Base-by-base conservation (phyloP, 2,797 vertebrate species). In the Cetoscarus ocellatus region DNA sequence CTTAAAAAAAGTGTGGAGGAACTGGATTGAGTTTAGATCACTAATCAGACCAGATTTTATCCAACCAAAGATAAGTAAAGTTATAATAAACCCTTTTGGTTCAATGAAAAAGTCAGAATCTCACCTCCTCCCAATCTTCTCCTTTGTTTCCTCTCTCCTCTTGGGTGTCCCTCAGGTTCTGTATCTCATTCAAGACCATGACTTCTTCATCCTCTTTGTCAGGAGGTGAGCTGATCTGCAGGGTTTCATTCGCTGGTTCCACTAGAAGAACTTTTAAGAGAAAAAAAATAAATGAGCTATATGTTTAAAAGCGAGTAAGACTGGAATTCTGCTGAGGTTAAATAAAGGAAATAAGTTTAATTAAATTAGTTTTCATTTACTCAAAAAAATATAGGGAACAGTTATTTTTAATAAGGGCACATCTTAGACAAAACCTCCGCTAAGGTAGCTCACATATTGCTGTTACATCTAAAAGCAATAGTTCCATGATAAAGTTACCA, bases 121-220 rank as follows among this genome's bases (percentile, higher is more conserved):
- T 93, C 82, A 95, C 93, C 91, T 99, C 97, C 70, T 98, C 97
- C 92, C 93, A 95, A 70, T 96, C 94, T 17, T 90, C 92, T 47
- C 61, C 86, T 85, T 71, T 81, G 15, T 57, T 19, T 67, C 67
- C 83, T 64, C 71, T 83, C 73, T 87, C 77, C 0, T 89, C 83
- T 15, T 65, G 65, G 42, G 38, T 18, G 1, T 73, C 75, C 10
- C 69, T 80, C 55, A 43, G 34, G 42, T 39, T 63, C 14, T 81
- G 78, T 62, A 76, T 27, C 12, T 85, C 81, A 17, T 79, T 71
- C 36, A 90, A 79, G 18, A 79, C 80, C 36, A 78, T 67, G 6
- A 59, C 78, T 10, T 83, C 86, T 35, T 87, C 78, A 2, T 83
- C 80, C 18, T 86, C 78, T 0, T 72, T 55, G 6, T 82, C 69